Evolutionary conservation across 2,797 vertebrate species (phyloP), one percentile per base, ranked within the genome.

Genomic region (Xenops minutus): DNA sequence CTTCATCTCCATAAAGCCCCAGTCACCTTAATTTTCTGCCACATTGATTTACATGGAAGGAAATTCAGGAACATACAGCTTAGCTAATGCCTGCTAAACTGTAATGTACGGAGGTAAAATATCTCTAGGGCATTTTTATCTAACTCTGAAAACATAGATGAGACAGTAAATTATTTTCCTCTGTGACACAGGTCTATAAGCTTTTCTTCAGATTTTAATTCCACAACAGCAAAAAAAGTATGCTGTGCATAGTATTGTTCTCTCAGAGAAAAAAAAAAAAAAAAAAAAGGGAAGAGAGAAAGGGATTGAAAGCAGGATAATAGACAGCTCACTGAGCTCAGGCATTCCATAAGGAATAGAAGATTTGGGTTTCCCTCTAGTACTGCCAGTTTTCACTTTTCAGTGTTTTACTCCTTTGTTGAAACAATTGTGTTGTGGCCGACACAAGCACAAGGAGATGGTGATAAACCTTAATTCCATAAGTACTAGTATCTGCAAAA

Each of bases 21-120:
- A 43, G 74, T 56, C 85, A 94, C 43, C 55, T 79, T 89, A 85
- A 92, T 93, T 91, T 94, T 92, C 78, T 96, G 63, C 59, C 81
- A 83, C 75, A 62, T 7, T 87, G 55, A 87, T 94, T 95, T 87
- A 92, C 43, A 56, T 72, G 78, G 72, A 91, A 91, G 72, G 59
- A 96, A 96, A 92, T 85, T 76, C 52, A 73, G 56, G 39, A 94
- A 76, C 22, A 76, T 39, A 37, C 48, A 82, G 85, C 23, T 82
- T 91, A 67, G 26, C 43, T 76, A 94, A 85, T 3, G 5, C 26
- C 10, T 9, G 24, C 26, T 73, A 85, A 91, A 85, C 55, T 85
- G 58, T 49, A 84, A 81, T 30, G 32, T 87, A 24, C 29, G 64
- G 67, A 88, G 34, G 55, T 54, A 76, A 88, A 81, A 76, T 82